Conservation (phyloP, 2,888 invertebrate species). For the Antitype chi region DNA sequence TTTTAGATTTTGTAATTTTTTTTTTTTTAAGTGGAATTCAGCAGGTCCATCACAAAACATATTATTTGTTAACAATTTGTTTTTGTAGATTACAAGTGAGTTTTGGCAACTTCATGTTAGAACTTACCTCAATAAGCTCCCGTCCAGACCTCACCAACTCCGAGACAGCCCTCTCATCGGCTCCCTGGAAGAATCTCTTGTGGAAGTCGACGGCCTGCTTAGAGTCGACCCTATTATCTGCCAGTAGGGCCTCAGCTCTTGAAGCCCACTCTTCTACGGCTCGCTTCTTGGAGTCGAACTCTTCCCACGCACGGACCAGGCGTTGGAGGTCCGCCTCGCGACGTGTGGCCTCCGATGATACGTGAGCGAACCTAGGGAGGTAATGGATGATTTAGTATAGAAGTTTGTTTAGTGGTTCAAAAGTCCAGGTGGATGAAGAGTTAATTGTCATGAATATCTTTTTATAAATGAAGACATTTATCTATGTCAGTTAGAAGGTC, state of each 20-base stretch:
- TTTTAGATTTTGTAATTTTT: too few species aligned
- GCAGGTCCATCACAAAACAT: too few species aligned
- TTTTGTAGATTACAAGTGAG: too few species aligned
- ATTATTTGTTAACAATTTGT: too few species aligned
- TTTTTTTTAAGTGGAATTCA: too few species aligned
- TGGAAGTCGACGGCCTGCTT: slow-evolving; percentile 95
- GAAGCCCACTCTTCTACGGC: slow-evolving; percentile 96
- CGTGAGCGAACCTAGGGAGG: slow-evolving; percentile 92
- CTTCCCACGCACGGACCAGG: slow-evolving; percentile 95
- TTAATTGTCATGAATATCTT: background rate
- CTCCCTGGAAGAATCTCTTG: slow-evolving; percentile 96
- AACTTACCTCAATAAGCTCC: slow-evolving; percentile 91
- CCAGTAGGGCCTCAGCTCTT: slow-evolving; percentile 95
- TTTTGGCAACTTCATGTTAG: background rate
- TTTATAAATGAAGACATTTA: too few species aligned
- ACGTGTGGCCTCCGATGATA: slow-evolving; percentile 93
- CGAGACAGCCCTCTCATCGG: slow-evolving; percentile 95
- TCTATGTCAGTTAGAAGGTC: background rate
- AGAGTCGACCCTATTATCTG: slow-evolving; percentile 95
- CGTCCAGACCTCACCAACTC: slow-evolving; percentile 95
- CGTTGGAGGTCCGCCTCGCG: slow-evolving; percentile 95
- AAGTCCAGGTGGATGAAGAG: background rate
- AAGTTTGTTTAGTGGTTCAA: background rate
- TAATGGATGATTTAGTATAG: background rate
- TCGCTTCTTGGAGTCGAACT: slow-evolving; percentile 94